These are phyloP conservation scores for Acanthornis magna DNA, from an alignment of 2,797 vertebrate genomes.

Conservation along the genomic window DNA sequence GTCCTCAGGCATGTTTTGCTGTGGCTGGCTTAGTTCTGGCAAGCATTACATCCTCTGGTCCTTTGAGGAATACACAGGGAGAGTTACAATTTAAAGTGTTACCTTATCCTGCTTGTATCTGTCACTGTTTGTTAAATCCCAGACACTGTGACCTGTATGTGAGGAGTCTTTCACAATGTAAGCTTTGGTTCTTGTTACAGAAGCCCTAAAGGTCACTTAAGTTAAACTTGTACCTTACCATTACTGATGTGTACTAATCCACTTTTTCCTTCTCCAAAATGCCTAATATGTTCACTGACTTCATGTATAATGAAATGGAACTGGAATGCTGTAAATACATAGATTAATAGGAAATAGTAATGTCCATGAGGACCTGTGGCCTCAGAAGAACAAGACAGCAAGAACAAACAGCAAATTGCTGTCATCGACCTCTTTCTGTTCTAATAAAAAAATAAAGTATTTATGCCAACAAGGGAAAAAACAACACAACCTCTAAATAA, in stretches of 20 bases:
- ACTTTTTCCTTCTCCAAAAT: not conserved
- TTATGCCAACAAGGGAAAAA: not conserved
- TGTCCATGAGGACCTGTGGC: not conserved
- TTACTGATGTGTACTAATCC: not conserved
- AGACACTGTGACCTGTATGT: rapidly evolving
- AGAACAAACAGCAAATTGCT: not conserved
- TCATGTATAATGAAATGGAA: not conserved
- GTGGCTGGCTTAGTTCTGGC: not conserved
- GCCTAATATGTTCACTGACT: not conserved
- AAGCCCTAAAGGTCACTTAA: rapidly evolving
- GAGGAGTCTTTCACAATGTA: not conserved
- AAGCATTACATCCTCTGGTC: rapidly evolving
- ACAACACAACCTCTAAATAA: not conserved
- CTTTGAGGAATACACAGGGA: not conserved
- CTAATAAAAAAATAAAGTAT: not conserved
- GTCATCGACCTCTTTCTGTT: not conserved
- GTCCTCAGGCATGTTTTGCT: not conserved
- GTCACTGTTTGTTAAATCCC: not conserved
- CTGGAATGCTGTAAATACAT: not conserved
- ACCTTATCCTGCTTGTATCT: not conserved
- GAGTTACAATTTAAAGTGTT: not conserved
- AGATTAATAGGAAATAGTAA: not conserved
- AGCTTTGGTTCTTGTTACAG: not conserved
- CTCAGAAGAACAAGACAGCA: not conserved
- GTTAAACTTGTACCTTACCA: not conserved